Conservation (phyloP, 1,140 invertebrate species). For the Caenorhabditis tropicalis region DNA sequence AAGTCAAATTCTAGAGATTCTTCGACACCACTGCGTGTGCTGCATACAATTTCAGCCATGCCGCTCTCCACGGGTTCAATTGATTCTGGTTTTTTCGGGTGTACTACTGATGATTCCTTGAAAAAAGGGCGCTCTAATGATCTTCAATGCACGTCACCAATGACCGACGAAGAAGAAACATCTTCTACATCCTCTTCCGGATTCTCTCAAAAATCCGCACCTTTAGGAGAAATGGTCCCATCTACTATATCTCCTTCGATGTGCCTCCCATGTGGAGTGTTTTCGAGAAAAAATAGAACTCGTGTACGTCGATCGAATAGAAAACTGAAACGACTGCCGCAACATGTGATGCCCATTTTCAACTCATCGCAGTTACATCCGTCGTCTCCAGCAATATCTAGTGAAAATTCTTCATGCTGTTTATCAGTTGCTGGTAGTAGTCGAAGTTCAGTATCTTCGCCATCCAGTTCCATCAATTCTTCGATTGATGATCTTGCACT, state of each 20-base stretch:
- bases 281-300: conserved; percentile 8
- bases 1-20: neutral
- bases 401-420: neutral
- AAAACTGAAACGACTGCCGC: neutral
- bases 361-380: neutral
- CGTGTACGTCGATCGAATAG: conserved; percentile 18
- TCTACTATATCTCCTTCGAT: neutral
- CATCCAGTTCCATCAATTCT: neutral
- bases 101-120: conserved; percentile 21
- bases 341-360: neutral
- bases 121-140: neutral
- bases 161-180: conserved; percentile 18
- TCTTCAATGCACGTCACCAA: neutral
- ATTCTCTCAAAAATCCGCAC: neutral
- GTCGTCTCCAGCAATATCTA: neutral
- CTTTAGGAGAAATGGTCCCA: neutral
- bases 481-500: neutral
- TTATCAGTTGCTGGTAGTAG: conserved; percentile 4
- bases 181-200: neutral
- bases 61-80: conserved; percentile 39
- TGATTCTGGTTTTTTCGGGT: conserved; percentile 38
- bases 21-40: neutral
- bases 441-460: neutral
- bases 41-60: neutral
- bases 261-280: neutral